phyloP scores from a whole-genome alignment of 1,140 invertebrate genomes.

The Sinella curviseta region DNA sequence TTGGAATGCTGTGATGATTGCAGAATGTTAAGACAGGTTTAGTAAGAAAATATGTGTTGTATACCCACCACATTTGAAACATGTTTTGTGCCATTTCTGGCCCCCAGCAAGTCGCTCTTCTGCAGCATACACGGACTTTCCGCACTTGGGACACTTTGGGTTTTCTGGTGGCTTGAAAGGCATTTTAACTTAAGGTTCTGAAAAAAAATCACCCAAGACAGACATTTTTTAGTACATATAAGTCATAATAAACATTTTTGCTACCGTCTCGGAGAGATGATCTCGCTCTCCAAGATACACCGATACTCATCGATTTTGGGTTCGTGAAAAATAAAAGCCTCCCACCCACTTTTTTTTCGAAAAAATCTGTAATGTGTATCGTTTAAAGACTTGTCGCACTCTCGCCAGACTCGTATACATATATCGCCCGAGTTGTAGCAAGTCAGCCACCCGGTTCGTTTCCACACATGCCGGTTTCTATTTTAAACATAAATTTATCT shows the following conservation, averaged over 20 bases:
- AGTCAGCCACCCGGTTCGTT: no score
- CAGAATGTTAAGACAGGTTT: no score
- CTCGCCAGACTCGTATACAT: background rate
- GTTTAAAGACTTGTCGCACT: background rate
- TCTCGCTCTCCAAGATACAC: no score
- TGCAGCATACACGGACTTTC: constrained; percentile 96
- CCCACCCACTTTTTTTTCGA: background rate
- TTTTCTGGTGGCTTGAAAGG: constrained; percentile 95
- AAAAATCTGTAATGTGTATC: background rate
- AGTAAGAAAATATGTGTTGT: no score
- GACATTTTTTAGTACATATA: background rate
- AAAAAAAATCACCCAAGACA: constrained; percentile 6
- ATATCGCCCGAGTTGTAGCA: no score
- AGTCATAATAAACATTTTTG: no score
- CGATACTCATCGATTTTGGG: no score
- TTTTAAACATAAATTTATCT: background rate
- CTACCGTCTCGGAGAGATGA: no score
- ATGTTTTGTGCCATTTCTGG: constrained; percentile 97
- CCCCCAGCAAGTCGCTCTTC: constrained; percentile 96
- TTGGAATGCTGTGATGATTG: no score
- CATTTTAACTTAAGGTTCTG: constrained; percentile 71
- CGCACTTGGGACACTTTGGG: constrained; percentile 97
- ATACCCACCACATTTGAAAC: constrained; percentile 96
- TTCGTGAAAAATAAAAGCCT: background rate
- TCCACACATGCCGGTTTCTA: background rate